Evolutionary conservation across 2,113 vertebrate species (phyloP).

Genomic region (Hiodon alosoides): DNA sequence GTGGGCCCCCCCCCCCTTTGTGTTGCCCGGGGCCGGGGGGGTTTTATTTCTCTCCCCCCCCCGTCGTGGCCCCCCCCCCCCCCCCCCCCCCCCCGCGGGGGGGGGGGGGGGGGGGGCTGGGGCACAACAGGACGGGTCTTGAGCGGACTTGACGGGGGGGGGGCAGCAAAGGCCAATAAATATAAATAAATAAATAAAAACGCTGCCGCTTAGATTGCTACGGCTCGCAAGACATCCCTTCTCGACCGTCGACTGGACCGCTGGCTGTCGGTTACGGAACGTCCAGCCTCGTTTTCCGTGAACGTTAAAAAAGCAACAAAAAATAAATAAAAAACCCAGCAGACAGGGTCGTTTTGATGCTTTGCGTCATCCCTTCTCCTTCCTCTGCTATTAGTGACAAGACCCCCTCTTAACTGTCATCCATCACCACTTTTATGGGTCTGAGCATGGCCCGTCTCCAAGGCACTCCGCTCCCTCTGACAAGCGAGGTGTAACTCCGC

Average conservation of each 20-base stretch:
- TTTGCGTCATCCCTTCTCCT: neutral
- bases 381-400: neutral
- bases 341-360: too few species aligned
- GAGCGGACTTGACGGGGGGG: neutral
- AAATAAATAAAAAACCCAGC: too few species aligned
- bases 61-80: too few species aligned
- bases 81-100: too few species aligned
- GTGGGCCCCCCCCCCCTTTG: too few species aligned
- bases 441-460: neutral
- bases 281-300: too few species aligned
- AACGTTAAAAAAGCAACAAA: too few species aligned
- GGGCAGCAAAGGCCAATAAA: neutral
- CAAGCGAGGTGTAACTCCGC: neutral
- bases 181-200: neutral
- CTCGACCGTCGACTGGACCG: too few species aligned
- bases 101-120: neutral
- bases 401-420: neutral
- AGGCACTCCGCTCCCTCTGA: neutral
- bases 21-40: too few species aligned
- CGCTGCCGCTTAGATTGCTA: neutral
- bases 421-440: neutral
- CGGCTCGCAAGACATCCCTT: too few species aligned
- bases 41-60: too few species aligned
- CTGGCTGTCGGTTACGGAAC: too few species aligned
- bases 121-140: neutral